Percentiles rank a stretch among this genome's conserved stretches.
phyloP scores from a whole-genome alignment of 1,140 invertebrate species.

The Drosophila sechellia region DNA sequence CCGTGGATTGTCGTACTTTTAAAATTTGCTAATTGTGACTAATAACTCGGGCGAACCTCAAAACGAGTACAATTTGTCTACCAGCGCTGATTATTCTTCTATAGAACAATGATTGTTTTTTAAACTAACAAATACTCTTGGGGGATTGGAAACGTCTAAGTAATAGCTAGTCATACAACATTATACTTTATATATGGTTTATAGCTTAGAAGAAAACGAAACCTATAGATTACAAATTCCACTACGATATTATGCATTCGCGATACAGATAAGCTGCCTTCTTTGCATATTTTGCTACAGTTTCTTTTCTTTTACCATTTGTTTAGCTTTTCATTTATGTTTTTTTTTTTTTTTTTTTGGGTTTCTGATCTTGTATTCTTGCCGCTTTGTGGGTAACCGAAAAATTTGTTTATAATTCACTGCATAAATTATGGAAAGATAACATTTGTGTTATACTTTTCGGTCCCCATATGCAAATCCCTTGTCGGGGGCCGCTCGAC shows the following conservation, averaged over 20 bases:
- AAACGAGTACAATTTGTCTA: conserved; percentile 40
- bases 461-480: conserved; percentile 30
- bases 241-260: conserved; percentile 73
- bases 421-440: conserved; percentile 40
- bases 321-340: conserved; percentile 23
- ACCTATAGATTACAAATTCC: conserved; percentile 73
- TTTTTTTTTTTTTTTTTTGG: conserved; percentile 33
- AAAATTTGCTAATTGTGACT: conserved; percentile 82
- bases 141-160: conserved; percentile 26
- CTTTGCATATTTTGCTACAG: conserved; percentile 73
- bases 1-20: conserved; percentile 34
- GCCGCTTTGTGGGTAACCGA: conserved; percentile 33
- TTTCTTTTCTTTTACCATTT: conserved; percentile 49
- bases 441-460: conserved; percentile 47
- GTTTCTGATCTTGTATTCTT: conserved; percentile 35
- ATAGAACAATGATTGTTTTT: conserved; percentile 31
- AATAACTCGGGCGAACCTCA: conserved; percentile 49
- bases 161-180: conserved; percentile 27
- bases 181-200: conserved; percentile 47
- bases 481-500: conserved; percentile 29
- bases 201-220: conserved; percentile 62
- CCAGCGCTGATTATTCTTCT: conserved; percentile 6
- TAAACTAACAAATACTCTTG: conserved; percentile 58
- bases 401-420: conserved; percentile 52
- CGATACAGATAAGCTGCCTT: conserved; percentile 47